A percentile compares a stretch with the other conserved stretches of the same genome.
Evolutionary conservation across 2,888 invertebrate species (phyloP).

Genomic region (Leucozona laternaria): DNA sequence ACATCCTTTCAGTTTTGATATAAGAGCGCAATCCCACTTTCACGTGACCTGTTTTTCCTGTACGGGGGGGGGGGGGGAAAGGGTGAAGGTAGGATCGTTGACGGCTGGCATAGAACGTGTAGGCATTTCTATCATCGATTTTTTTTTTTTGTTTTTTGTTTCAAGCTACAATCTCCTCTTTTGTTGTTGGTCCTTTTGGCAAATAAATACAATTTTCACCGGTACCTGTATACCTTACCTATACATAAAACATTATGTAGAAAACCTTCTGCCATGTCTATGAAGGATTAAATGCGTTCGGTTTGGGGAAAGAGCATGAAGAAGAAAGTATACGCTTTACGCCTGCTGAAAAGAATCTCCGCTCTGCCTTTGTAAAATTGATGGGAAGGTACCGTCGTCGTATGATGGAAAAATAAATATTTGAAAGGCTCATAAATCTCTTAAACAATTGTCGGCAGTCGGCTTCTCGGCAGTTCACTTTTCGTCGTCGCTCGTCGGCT

Average conservation of each 20-base stretch:
- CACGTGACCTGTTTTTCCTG: slow-evolving; percentile 60
- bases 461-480: neutral
- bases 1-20: slow-evolving; percentile 37
- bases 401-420: slow-evolving; percentile 74
- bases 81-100: neutral
- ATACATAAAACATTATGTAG: neutral
- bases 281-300: slow-evolving; percentile 52
- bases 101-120: slow-evolving; percentile 18
- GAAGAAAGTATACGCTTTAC: neutral
- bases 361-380: slow-evolving; percentile 58
- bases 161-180: slow-evolving; percentile 3
- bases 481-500: neutral
- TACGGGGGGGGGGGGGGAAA: neutral
- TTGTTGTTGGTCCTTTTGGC: slow-evolving; percentile 41
- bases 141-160: neutral
- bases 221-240: slow-evolving; percentile 6
- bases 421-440: slow-evolving; percentile 75
- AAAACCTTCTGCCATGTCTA: slow-evolving; percentile 12
- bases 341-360: neutral
- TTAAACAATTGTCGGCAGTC: slow-evolving; percentile 38
- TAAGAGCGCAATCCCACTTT: slow-evolving; percentile 30
- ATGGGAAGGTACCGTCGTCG: slow-evolving; percentile 50
- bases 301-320: neutral
- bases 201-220: slow-evolving; percentile 52
- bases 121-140: slow-evolving; percentile 55